Evolutionary conservation across 2,113 vertebrate species (phyloP), one percentile per base, ranked within the genome.

Genomic region (Poecilia latipinna): DNA sequence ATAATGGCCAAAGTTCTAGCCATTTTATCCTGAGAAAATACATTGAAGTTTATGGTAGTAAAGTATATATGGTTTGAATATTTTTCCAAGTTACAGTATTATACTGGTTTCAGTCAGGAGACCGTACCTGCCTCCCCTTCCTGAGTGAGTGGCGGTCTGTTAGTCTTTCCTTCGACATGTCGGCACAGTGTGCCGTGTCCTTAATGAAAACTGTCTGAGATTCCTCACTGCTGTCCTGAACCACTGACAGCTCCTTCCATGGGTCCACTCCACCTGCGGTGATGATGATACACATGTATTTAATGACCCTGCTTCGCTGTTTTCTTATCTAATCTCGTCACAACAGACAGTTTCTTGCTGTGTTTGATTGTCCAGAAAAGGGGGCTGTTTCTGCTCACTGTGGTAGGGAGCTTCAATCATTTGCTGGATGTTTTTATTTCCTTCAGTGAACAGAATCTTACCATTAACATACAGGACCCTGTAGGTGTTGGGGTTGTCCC

Each of bases 391-490:
- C 24, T 31, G 19, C 44, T 65, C 35, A 12, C 13, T 68, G 42
- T 62, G 51, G 28, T 63, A 60, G 19, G 39, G 13, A 0, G 54
- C 12, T 61, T 80, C 39, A 24, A n/a, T 19, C 61, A 62, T 29
- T 29, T 32, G 13, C 17, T 31, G 28, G 17, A 29, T 29, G 28
- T 15, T 32, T 12, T 33, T 62, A 60, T 57, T 66, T 29, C 44
- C 33, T 57, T 8, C 12, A 8, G 26, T 54, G 61, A 68, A 75
- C 2, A 0, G 8, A 48, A 29, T 19, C 93, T 68, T 88, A 97
- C 95, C 96, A 6, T 94, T 95, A 44, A 90, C 91, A 64, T 94
- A 96, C 72, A 97, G 94, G 64, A 93, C 90, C 60, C 79, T 90
- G 82, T 90, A 91, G 17, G 89, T 93, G 65, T 61, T 79, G 0